These are phyloP conservation scores for Eublepharis macularius DNA, from an alignment of 2,113 vertebrate genomes.

Conservation along the genomic window DNA sequence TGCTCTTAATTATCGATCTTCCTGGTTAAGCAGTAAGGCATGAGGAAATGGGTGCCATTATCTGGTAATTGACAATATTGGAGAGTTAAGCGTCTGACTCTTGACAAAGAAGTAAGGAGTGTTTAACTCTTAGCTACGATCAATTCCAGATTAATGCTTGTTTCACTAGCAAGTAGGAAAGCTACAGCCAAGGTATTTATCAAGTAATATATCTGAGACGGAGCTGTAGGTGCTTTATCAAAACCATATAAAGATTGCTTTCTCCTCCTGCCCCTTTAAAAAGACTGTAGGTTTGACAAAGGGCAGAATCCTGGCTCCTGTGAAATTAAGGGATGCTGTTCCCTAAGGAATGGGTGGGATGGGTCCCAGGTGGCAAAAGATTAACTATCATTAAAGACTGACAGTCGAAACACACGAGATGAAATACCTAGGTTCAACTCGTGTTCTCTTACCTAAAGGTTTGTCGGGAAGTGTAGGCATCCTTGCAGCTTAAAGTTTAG, in stretches of 20 bases:
- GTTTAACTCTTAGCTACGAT: constrained; percentile 74
- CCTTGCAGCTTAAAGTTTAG: too few relatives aligned
- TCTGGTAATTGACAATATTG: constrained; percentile 72
- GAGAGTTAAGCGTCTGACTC: constrained; percentile 58
- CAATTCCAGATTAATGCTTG: constrained; percentile 68
- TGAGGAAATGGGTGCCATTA: constrained; percentile 72
- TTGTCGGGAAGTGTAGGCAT: too few relatives aligned
- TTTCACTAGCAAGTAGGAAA: constrained; percentile 41
- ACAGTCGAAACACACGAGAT: too few relatives aligned
- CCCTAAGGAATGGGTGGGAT: background rate
- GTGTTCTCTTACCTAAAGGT: too few relatives aligned
- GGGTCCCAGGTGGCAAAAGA: too few relatives aligned
- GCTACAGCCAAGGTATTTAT: constrained; percentile 43
- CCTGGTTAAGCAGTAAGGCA: constrained; percentile 65
- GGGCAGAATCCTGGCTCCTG: background rate
- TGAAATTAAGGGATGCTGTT: background rate
- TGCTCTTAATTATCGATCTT: constrained; percentile 77
- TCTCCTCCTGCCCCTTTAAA: background rate
- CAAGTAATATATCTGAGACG: constrained; percentile 21
- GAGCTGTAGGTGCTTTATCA: constrained; percentile 19
- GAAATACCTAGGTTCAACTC: too few relatives aligned
- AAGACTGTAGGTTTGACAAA: background rate
- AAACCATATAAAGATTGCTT: constrained; percentile 22
- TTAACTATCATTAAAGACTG: too few relatives aligned
- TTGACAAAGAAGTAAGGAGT: constrained; percentile 68